Conservation (phyloP, 2,113 vertebrate genomes). For the Sinocyclocheilus maitianheensis region DNA sequence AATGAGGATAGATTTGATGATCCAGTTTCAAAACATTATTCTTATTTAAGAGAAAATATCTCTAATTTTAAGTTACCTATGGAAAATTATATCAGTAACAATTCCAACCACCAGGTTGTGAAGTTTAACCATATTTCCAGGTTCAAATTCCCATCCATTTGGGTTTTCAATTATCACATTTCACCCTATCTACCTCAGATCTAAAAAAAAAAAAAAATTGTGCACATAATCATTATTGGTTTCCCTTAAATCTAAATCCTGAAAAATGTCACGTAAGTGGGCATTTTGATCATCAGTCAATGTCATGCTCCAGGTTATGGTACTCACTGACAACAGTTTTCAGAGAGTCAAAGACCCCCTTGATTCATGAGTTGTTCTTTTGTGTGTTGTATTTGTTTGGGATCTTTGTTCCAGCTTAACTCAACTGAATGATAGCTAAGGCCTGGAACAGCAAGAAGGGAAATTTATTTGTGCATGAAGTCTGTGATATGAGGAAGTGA, state of each 20-base stretch:
- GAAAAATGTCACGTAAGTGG: neutral
- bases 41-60: neutral
- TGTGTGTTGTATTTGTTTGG: neutral
- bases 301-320: constrained; percentile 5
- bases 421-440: neutral
- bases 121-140: neutral
- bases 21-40: neutral
- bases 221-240: constrained; percentile 5
- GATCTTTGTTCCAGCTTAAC: constrained; percentile 1
- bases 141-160: neutral
- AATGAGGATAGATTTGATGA: neutral
- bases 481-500: constrained; percentile 38
- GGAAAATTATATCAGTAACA: constrained; percentile 4
- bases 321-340: constrained; percentile 13
- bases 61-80: neutral
- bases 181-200: constrained; percentile 47
- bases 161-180: neutral
- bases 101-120: neutral
- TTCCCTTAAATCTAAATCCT: neutral
- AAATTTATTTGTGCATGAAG: constrained; percentile 20
- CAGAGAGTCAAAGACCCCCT: neutral
- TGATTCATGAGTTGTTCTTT: constrained; percentile 12
- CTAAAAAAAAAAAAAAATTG: constrained; percentile 24
- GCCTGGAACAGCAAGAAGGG: constrained; percentile 53
- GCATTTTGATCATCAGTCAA: constrained; percentile 13